Evolutionary conservation across 2,888 invertebrate genomes (phyloP), one percentile per base, ranked within the genome.

Genomic region (Ganaspis brasiliensis): DNA sequence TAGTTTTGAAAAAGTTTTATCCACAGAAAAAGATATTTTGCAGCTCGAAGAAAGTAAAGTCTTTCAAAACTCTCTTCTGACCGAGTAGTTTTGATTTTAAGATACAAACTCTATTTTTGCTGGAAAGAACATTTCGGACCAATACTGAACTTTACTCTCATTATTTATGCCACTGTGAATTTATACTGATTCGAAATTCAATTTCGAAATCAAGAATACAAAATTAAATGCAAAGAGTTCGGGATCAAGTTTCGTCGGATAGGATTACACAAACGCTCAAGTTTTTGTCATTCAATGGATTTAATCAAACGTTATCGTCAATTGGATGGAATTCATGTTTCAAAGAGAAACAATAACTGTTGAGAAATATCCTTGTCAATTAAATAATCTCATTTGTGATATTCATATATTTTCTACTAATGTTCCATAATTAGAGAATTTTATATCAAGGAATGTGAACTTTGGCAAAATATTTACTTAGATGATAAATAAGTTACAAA

Each of bases 181-280:
- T 61, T n/a, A n/a, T 35, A 12, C 37, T 5, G 31, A 19, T 61
- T 63, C 19, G 16, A 37, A 40, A 63, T 40, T 21, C 14, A 14
- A 63, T 63, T 63, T 37, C 21, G 35, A 63, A 63, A 63, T 40
- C 63, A 21, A 40, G 78, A 73, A 76, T 78, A 78, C 78, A 76
- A 78, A 80, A 78, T 76, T 75, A 74, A 80, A 80, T 78, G 76
- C 59, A 24, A 16, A 9, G 63, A 71, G 71, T 71, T 55, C 16
- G 49, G 24, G 31, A 71, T 55, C 63, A 63, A 63, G 37, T 63
- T 63, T 21, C 63, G 19, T 37, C 35, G 40, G 40, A 63, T 63
- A 21, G 63, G 21, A 40, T 63, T 12, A 24, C 37, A 63, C 63
- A 63, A 40, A 40, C 37, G 40, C 5, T 63, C 4, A 63, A 37